Base-by-base conservation (phyloP, 2,888 invertebrate species). In the Ichneumoninae sp. region DNA sequence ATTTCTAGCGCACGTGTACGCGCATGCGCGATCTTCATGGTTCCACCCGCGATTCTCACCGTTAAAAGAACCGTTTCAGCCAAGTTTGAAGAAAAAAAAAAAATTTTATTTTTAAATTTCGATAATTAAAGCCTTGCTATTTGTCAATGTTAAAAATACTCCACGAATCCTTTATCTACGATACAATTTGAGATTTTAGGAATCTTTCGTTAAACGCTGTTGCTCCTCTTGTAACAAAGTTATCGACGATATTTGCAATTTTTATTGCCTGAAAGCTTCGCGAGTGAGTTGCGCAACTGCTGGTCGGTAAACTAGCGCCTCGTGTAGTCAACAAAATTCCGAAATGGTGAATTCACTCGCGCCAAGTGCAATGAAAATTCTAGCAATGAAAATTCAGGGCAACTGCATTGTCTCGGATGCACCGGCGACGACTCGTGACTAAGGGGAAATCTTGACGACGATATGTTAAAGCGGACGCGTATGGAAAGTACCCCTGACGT, bases 291-390 rank as follows among this genome's bases (percentile, higher is more conserved):
- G 77, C 69, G 68, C 77, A 78, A 78, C 70, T 33, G 57, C 26
- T 57, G 47, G 44, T 36, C 62, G 50, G 50, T 52, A 30, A 68
- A 57, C 68, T 77, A 52, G 62, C 78, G 78, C 70, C 78, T 60
- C 70, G 40, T 30, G 40, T 75, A 62, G 74, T 80, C 60, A 80
- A 69, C 60, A 69, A 78, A 69, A 78, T 78, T 74, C 82, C 74
- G 52, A 69, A 78, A 82, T 62, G 52, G 60, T 62, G n/a, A 74
- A 78, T 78, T 22, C 74, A 60, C 22, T 57, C 57, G 57, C 40
- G 79, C 75, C 65, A 66, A 71, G 75, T 36, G 74, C 33, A n/a
- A n/a, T n/a, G n/a, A n/a, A n/a, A n/a, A n/a, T n/a, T 78, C 40
- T 68, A 47, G 62, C 69, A 57, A 52, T n/a, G 13, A 30, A 47